Evolutionary conservation across 2,888 invertebrate genomes (phyloP), one percentile per base, ranked within the genome.

Genomic region (Melieria crassipennis): DNA sequence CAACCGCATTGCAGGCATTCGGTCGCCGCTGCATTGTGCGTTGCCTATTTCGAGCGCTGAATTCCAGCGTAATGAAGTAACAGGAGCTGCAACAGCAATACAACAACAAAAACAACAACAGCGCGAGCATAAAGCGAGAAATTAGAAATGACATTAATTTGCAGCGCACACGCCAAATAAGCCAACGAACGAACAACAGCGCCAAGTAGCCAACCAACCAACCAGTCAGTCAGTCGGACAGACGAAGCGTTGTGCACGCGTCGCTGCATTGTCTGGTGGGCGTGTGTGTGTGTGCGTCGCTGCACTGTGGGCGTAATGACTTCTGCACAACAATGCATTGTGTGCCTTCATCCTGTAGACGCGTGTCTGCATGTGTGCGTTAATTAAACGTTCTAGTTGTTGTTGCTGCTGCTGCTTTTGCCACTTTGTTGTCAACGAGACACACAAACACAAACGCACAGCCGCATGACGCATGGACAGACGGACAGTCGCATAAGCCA

Each of bases 141-240:
- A 66, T 71, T 71, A 71, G 66, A 71, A 56, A 48, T 66, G 71
- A 57, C 63, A 71, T 67, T 71, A 71, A 58, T 71, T 62, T 60
- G 50, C 47, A 57, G 64, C 64, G 58, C 4, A 10, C 5, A 30
- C n/a, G 30, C 10, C 63, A 63, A 13, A 63, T 30, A 30, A 9
- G 47, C 63, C 9, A 7, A 13, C 63, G 16, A 30, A 10, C n/a
- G 7, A 30, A 30, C 30, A 30, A 2, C 30, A 30, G 30, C 30
- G 2, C 30, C 30, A 30, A 30, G 30, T 30, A 30, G 30, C 30
- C 30, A 30, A 30, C 30, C 30, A 30, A 30, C 30, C 30, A 30
- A 30, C 30, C 30, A 30, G 30, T 30, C 30, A 30, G 30, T 30
- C 30, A 30, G 1, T 30, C 3, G 2, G 30, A 1, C 30, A 30